These are phyloP conservation scores for Notothenia rossii DNA, from an alignment of 2,113 vertebrate species.

Conservation along the genomic window DNA sequence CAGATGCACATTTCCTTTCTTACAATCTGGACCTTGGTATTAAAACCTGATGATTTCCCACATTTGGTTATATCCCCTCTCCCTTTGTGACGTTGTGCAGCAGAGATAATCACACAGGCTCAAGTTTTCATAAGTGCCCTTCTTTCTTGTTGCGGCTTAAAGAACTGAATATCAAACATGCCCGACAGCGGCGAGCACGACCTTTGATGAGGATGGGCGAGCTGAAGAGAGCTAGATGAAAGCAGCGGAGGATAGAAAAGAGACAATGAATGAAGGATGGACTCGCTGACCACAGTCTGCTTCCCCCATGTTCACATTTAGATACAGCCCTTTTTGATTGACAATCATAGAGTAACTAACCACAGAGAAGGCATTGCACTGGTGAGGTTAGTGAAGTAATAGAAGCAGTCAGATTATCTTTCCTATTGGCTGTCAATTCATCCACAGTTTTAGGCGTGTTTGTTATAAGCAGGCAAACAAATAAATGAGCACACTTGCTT, in stretches of 20 bases:
- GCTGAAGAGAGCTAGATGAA: constrained; percentile 54
- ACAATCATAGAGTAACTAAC: background rate
- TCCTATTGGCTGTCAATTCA: background rate
- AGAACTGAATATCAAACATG: constrained; percentile 68
- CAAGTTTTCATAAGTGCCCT: constrained; percentile 54
- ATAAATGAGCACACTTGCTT: background rate
- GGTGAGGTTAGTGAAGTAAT: background rate
- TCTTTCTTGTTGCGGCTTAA: constrained; percentile 56
- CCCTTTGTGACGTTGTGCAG: background rate
- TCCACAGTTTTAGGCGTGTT: background rate
- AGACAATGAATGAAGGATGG: constrained; percentile 30
- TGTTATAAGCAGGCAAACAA: background rate
- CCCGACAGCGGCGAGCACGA: constrained; percentile 40
- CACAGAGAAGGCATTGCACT: too few species aligned
- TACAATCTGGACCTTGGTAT: too few species aligned
- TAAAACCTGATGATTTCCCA: too few species aligned
- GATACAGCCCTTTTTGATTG: too few species aligned
- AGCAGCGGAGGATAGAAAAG: constrained; percentile 10
- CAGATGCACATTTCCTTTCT: too few species aligned
- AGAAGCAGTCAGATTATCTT: background rate
- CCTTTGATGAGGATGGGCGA: constrained; percentile 68
- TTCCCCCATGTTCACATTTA: too few species aligned
- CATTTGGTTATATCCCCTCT: background rate
- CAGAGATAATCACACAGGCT: constrained; percentile 51
- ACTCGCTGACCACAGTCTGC: background rate